Percentiles rank a stretch among this genome's conserved stretches.
These are phyloP conservation scores for Pseudopipra pipra DNA, from an alignment of 2,113 vertebrate genomes.

Conservation along the genomic window DNA sequence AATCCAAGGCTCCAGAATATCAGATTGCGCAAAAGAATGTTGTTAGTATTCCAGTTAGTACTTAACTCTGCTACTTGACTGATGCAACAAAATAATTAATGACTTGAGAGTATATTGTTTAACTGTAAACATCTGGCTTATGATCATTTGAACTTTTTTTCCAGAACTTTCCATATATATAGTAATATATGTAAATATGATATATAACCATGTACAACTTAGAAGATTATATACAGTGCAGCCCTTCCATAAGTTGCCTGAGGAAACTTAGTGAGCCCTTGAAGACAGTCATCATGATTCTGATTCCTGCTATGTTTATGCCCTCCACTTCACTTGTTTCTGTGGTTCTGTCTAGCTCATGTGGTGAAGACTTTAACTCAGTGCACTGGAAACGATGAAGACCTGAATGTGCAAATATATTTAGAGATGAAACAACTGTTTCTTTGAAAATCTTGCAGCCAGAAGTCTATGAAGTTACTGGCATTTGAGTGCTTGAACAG, in stretches of 20 bases:
- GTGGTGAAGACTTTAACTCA: background rate
- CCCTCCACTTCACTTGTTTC: background rate
- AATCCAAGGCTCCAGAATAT: background rate
- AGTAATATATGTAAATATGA: conserved; percentile 62
- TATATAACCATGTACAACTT: conserved; percentile 3
- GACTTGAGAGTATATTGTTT: background rate
- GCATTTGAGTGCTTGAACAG: background rate
- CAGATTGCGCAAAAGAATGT: background rate
- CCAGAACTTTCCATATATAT: background rate
- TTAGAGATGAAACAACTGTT: background rate
- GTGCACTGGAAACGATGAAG: background rate
- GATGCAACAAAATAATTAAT: background rate
- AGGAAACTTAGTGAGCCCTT: conserved; percentile 21
- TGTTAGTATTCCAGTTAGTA: conserved; percentile 30
- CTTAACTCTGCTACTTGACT: background rate
- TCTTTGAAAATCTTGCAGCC: background rate
- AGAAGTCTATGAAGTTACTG: background rate
- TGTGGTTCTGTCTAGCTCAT: background rate
- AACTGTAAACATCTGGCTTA: background rate
- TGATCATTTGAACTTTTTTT: conserved; percentile 1
- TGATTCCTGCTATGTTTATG: background rate
- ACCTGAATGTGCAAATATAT: background rate
- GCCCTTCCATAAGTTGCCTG: conserved; percentile 30
- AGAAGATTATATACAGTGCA: conserved; percentile 19
- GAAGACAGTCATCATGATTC: background rate